Conservation (phyloP, 2,113 vertebrate genomes). For the Elgaria multicarinata region DNA sequence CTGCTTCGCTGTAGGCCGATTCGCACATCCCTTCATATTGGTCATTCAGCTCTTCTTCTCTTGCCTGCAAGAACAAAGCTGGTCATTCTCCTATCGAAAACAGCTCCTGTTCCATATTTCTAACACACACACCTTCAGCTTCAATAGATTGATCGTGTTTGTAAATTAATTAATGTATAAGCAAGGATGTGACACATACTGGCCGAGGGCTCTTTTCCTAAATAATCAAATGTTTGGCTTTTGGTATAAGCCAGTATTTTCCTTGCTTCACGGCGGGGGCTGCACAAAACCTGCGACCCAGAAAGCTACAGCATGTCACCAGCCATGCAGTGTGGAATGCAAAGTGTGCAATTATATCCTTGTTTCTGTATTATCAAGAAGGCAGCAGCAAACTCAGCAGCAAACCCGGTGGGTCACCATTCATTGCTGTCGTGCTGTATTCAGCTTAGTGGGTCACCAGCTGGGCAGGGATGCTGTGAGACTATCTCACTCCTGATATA, state of each 20-base stretch:
- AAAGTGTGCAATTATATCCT: not conserved
- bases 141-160: not conserved
- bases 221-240: not conserved
- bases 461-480: not conserved
- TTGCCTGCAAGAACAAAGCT: conserved; percentile 75
- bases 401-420: not conserved
- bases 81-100: conserved; percentile 8
- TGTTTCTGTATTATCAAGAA: not conserved
- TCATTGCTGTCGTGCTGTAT: not conserved
- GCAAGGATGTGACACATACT: fast-evolving
- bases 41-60: conserved; percentile 88
- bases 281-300: not conserved
- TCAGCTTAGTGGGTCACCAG: not conserved
- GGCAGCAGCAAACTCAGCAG: not conserved
- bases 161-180: not conserved
- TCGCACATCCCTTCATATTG: conserved; percentile 91
- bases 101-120: fast-evolving
- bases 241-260: not conserved
- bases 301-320: not conserved
- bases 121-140: not conserved
- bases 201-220: not conserved
- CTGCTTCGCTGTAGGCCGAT: conserved; percentile 90
- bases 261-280: not conserved
- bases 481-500: not conserved
- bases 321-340: not conserved